Evolutionary conservation across 2,113 vertebrate species (phyloP).

Genomic region (Anhinga anhinga): DNA sequence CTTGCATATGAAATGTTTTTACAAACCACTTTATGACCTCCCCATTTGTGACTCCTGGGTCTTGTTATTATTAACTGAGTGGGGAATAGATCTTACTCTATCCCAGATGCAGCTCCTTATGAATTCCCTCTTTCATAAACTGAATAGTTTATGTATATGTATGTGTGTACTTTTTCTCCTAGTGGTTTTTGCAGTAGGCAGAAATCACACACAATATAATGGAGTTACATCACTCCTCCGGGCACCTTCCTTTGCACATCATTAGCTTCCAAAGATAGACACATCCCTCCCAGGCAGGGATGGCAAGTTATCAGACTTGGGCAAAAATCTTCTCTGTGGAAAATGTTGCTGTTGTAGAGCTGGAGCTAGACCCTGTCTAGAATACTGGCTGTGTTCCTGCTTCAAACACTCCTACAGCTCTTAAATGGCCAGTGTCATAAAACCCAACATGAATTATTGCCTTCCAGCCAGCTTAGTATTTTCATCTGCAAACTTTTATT

Average conservation of each 20-base stretch:
- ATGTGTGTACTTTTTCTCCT: background rate
- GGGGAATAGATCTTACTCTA: conserved; percentile 1
- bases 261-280: conserved; percentile 16
- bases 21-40: conserved; percentile 38
- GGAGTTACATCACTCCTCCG: background rate
- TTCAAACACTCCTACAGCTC: conserved; percentile 35
- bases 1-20: conserved; percentile 28
- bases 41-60: conserved; percentile 17
- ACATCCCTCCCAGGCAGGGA: background rate
- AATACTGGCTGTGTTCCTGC: background rate
- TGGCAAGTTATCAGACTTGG: background rate
- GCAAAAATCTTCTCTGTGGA: background rate
- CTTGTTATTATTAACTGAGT: conserved; percentile 34
- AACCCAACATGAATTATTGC: conserved; percentile 61
- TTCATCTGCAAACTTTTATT: conserved; percentile 70
- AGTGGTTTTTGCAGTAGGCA: conserved; percentile 10
- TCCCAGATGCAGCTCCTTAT: conserved; percentile 27
- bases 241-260: conserved; percentile 11
- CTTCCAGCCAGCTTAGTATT: conserved; percentile 60
- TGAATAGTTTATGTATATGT: background rate
- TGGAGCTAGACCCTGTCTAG: conserved; percentile 23
- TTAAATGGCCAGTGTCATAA: conserved; percentile 60
- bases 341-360: background rate
- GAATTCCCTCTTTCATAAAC: conserved; percentile 33
- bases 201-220: background rate